These are phyloP conservation scores for Argyresthia goedartella DNA, from an alignment of 2,888 invertebrate genomes.

Conservation along the genomic window DNA sequence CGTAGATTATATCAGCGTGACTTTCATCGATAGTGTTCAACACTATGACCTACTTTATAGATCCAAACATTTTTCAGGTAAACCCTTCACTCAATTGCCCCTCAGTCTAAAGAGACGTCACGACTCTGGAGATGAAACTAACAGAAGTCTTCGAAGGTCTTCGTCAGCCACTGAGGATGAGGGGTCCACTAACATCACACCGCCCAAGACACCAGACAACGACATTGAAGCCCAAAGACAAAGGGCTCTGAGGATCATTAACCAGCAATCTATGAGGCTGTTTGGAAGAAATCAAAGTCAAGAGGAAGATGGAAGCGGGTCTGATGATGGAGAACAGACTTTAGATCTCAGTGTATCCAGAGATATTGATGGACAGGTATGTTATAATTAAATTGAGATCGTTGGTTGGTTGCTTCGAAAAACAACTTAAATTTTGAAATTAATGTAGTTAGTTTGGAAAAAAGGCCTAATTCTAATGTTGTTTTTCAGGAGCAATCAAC, in stretches of 20 bases:
- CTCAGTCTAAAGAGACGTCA: conserved; percentile 52
- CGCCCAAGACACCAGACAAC: conserved; percentile 64
- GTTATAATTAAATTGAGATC: neutral
- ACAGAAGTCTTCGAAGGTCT: conserved; percentile 47
- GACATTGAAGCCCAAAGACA: conserved; percentile 60
- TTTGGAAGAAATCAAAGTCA: conserved; percentile 45
- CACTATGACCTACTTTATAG: too few species aligned
- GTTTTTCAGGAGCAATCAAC: conserved; percentile 55
- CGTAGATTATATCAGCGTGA: too few species aligned
- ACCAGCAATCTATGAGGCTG: conserved; percentile 59
- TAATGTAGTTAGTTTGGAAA: neutral
- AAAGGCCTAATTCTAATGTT: neutral
- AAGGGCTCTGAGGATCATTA: conserved; percentile 59
- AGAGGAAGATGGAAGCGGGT: conserved; percentile 62
- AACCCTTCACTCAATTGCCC: conserved; percentile 57
- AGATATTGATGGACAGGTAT: conserved; percentile 62
- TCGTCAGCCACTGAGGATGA: conserved; percentile 65
- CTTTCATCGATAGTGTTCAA: too few species aligned
- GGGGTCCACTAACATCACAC: conserved; percentile 60
- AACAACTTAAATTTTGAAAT: neutral
- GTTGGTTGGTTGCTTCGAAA: neutral
- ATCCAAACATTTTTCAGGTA: conserved; percentile 38
- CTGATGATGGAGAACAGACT: conserved; percentile 66
- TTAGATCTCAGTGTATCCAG: conserved; percentile 62
- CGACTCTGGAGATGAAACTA: conserved; percentile 52